A percentile compares a stretch with the other conserved stretches of the same genome.
Conservation (phyloP, 1,140 invertebrate genomes). For the Streblospio benedicti region DNA sequence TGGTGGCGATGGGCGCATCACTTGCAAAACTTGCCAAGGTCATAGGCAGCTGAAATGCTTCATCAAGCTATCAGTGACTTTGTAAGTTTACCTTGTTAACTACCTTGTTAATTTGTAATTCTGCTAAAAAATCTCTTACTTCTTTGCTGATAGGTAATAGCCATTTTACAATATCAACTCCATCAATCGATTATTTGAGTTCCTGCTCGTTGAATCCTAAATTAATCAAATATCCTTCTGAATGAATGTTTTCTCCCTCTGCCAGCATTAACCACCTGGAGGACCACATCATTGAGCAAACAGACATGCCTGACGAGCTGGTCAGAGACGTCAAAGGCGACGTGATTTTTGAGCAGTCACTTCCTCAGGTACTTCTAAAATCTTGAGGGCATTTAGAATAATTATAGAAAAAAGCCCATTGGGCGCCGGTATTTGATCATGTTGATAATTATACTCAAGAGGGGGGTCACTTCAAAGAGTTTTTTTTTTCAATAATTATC, state of each 20-base stretch:
- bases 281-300: slow-evolving; percentile 32
- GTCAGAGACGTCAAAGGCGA: slow-evolving; percentile 24
- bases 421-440: no score
- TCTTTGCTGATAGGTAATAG: background rate
- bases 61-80: slow-evolving; percentile 31
- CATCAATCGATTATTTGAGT: no score
- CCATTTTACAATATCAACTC: background rate
- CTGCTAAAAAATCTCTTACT: background rate
- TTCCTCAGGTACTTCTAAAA: slow-evolving; percentile 20
- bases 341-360: slow-evolving; percentile 26
- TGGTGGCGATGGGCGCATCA: slow-evolving; percentile 19
- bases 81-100: no score
- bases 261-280: slow-evolving; percentile 25
- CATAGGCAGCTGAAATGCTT: slow-evolving; percentile 27
- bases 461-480: no score
- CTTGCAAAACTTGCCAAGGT: slow-evolving; percentile 31
- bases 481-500: no score
- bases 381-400: no score
- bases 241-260: no score
- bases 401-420: no score
- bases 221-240: no score
- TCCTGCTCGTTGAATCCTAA: no score
- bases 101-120: slow-evolving; percentile 12
- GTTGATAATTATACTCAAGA: no score
- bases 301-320: slow-evolving; percentile 30